Evolutionary conservation across 2,888 invertebrate species (phyloP), one percentile per base, ranked within the genome.

Genomic region (Hirtodrosophila cameraria): DNA sequence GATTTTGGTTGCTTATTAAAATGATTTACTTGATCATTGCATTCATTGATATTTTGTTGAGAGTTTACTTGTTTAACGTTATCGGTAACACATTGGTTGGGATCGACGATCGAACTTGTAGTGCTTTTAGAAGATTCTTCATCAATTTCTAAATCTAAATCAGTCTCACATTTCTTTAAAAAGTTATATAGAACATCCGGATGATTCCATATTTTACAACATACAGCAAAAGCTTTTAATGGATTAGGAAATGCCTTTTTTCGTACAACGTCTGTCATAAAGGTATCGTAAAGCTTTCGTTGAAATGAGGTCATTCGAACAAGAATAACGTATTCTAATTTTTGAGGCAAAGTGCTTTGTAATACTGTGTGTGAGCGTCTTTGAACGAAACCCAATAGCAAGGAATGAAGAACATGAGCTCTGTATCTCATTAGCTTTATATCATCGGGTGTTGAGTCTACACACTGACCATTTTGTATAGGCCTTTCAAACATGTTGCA

Each of bases 401-500:
- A 91, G 0, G 97, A 97, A 90, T 99, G 98, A 43, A 99, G 91
- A 0, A 99, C 99, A 89, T 99, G 99, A 0, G 99, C 98, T 50
- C 99, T 92, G 88, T 97, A 97, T 45, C 97, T 92, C 97, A 99
- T 99, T 8, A 99, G 92, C 77, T 97, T 93, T 61, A 97, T 96
- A 89, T 99, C 99, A 78, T 96, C 94, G 0, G 97, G 96, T 0
- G 99, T 99, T 12, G 97, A 98, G 90, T 99, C 99, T 28, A 97
- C 96, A 91, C 99, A 99, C 91, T 99, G 99, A 0, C 99, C 99
- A 90, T 99, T 99, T 91, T 97, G 97, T 79, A 99, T 99, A 0
- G 99, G 99, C 9, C 98, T 93, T 89, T 99, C 99, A 90, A 99
- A 99, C 98, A 99, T 99, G 90, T 99, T 98, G 87, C 96, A 96